Evolutionary conservation across 2,888 invertebrate genomes (phyloP).

Genomic region (Callinectes sapidus): DNA sequence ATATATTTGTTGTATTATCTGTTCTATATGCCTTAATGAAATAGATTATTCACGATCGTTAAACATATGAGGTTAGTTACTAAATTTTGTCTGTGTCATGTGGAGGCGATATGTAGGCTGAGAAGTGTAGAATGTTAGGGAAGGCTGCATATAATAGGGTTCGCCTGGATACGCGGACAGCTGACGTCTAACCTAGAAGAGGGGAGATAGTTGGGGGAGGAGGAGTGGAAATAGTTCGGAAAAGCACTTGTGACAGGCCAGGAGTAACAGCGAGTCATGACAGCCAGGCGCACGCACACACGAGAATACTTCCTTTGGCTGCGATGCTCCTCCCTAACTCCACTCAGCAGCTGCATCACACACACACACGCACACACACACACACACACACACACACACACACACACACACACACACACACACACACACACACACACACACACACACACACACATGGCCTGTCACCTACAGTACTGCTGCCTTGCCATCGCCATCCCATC

Average conservation of each 20-base stretch:
- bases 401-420: not conserved
- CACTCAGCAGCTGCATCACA: not conserved
- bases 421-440: not conserved
- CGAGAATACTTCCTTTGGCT: not conserved
- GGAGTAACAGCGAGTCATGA: not conserved
- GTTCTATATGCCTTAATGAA: too few relatives aligned
- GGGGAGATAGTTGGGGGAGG: too few relatives aligned
- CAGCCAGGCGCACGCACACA: not conserved
- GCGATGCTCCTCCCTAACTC: not conserved
- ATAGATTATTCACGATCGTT: too few relatives aligned
- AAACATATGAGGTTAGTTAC: too few relatives aligned
- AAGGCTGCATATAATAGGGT: too few relatives aligned
- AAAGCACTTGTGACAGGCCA: not conserved
- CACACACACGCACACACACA: not conserved
- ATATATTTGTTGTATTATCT: too few relatives aligned
- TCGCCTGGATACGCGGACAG: too few relatives aligned
- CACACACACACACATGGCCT: not conserved
- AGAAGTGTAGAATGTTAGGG: too few relatives aligned
- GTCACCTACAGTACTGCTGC: constrained; percentile 1
- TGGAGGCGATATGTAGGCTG: too few relatives aligned
- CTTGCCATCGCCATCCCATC: not conserved
- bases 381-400: not conserved
- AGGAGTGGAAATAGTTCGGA: not conserved
- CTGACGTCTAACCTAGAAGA: too few relatives aligned
- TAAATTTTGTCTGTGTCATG: too few relatives aligned